Percentiles rank a stretch among this genome's conserved stretches.
These are phyloP conservation scores for Amyelois transitella DNA, from an alignment of 1,140 invertebrate genomes.

Conservation along the genomic window DNA sequence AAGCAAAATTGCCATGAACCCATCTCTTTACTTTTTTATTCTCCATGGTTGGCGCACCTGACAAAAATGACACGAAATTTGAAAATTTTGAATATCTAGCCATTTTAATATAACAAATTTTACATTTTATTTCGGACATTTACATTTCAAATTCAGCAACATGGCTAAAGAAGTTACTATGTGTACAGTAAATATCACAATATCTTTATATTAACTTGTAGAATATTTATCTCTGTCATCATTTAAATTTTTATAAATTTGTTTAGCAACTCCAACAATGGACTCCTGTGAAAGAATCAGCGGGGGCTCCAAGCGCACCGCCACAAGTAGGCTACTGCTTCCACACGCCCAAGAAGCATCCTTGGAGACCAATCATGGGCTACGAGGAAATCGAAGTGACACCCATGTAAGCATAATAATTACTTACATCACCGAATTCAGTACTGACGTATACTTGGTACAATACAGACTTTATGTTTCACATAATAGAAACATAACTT, in stretches of 20 bases:
- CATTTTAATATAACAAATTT: too few species aligned
- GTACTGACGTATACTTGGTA: background rate
- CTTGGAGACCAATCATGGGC: conserved; percentile 85
- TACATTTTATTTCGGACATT: conserved; percentile 15
- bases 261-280: conserved; percentile 78
- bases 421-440: background rate
- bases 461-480: too few species aligned
- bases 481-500: too few species aligned
- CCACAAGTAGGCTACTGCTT: conserved; percentile 68
- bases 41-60: conserved; percentile 12
- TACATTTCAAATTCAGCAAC: conserved; percentile 21
- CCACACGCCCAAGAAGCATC: conserved; percentile 79
- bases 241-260: conserved; percentile 18
- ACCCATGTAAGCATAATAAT: conserved; percentile 75
- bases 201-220: conserved; percentile 3
- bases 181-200: conserved; percentile 49
- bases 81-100: background rate
- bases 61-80: conserved; percentile 26
- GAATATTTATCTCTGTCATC: background rate
- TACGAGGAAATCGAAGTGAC: conserved; percentile 83
- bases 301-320: conserved; percentile 45
- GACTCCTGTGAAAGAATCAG: conserved; percentile 69
- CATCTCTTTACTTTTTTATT: conserved; percentile 29
- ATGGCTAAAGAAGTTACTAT: conserved; percentile 67
- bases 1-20: background rate